These are phyloP conservation scores for Drosophila mettleri DNA, from an alignment of 2,888 invertebrate species.

Conservation along the genomic window DNA sequence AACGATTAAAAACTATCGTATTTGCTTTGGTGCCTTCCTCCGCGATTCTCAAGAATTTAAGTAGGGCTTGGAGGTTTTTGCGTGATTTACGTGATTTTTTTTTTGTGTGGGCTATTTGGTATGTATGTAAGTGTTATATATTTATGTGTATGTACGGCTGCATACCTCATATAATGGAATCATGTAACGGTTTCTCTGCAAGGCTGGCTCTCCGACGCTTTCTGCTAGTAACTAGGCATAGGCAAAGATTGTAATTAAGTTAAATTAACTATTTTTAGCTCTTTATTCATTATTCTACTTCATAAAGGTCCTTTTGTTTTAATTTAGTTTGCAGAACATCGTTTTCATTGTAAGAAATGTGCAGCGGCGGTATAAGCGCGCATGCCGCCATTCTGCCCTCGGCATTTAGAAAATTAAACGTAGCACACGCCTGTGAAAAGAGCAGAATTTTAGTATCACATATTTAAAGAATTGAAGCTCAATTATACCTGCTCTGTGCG, in stretches of 20 bases:
- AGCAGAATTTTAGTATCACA: too few species aligned
- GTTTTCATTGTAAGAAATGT: constrained; percentile 86
- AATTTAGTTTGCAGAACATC: constrained; percentile 87
- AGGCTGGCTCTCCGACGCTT: background rate
- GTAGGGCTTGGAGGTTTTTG: background rate
- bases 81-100: background rate
- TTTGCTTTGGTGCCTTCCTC: background rate
- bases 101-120: background rate
- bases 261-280: background rate
- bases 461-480: fast-evolving
- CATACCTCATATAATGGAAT: too few species aligned
- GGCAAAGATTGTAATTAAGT: background rate
- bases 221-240: background rate
- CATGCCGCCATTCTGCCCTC: constrained; percentile 90
- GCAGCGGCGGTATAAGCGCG: constrained; percentile 89
- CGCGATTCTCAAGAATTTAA: constrained; percentile 1
- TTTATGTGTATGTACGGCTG: background rate
- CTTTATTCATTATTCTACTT: constrained; percentile 54
- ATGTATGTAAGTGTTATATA: background rate
- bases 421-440: constrained; percentile 89
- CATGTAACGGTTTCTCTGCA: too few species aligned
- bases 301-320: constrained; percentile 87
- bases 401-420: constrained; percentile 95
- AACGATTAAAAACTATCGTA: too few species aligned
- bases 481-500: constrained; percentile 88